phyloP scores from a whole-genome alignment of 2,113 vertebrate species.

The Suncus etruscus region DNA sequence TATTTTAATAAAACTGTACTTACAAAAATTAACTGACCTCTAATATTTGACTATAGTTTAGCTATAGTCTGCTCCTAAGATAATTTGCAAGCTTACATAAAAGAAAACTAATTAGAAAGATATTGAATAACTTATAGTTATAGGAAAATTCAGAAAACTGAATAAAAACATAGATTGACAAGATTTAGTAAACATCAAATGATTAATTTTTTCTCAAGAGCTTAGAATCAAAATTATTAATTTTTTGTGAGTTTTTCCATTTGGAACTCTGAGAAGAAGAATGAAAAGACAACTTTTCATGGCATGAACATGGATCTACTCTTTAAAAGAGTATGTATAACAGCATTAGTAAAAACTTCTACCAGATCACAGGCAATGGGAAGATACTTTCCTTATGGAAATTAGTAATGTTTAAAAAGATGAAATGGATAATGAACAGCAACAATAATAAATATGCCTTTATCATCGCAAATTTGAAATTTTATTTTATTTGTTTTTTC shows the following conservation, averaged over 20 bases:
- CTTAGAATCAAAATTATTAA: neutral
- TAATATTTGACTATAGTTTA: neutral
- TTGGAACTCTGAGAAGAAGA: neutral
- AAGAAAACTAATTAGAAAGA: neutral
- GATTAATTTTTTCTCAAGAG: neutral
- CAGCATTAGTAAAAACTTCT: neutral
- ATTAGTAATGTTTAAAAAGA: neutral
- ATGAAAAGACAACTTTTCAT: neutral
- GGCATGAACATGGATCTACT: neutral
- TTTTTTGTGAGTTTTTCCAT: neutral
- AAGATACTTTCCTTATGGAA: neutral
- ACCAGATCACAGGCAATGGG: neutral
- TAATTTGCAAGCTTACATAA: neutral
- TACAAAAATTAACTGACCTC: neutral
- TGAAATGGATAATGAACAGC: neutral
- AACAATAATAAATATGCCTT: neutral
- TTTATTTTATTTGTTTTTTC: neutral
- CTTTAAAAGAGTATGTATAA: neutral
- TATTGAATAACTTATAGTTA: neutral
- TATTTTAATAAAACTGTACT: neutral
- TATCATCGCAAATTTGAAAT: neutral
- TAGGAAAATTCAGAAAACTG: constrained; percentile 29
- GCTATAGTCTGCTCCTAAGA: neutral
- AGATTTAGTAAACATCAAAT: neutral
- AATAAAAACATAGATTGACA: neutral